Evolutionary conservation across 2,113 vertebrate genomes (phyloP).

Genomic region (Excalfactoria chinensis): DNA sequence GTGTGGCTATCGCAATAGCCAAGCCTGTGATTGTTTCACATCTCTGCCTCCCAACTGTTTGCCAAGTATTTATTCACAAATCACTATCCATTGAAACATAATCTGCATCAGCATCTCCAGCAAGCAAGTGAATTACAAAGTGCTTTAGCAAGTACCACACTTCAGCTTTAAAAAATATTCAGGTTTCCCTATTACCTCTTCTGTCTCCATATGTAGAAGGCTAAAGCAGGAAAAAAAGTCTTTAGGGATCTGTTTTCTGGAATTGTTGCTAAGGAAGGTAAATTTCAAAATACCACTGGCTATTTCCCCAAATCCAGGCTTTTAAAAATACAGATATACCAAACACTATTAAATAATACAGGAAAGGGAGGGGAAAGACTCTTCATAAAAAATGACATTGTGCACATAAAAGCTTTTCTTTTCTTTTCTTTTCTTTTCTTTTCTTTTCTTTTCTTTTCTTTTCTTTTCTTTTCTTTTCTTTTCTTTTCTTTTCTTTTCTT

Average conservation of each 20-base stretch:
- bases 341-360: not conserved
- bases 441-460: not conserved
- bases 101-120: conserved; percentile 31
- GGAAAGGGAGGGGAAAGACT: not conserved
- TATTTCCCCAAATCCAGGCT: not conserved
- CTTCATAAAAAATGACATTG: not conserved
- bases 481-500: no score
- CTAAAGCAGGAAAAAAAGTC: not conserved
- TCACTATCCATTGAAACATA: conserved; percentile 18
- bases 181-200: not conserved
- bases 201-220: not conserved
- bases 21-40: conserved; percentile 59
- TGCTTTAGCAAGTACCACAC: not conserved
- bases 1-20: conserved; percentile 60
- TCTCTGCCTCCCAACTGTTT: conserved; percentile 65
- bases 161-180: not conserved
- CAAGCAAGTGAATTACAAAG: conserved; percentile 32
- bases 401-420: not conserved
- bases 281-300: not conserved
- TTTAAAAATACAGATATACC: not conserved
- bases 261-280: not conserved
- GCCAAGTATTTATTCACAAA: conserved; percentile 63
- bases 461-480: no score
- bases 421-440: accelerated
- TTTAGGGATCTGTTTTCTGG: not conserved